A percentile compares a stretch with the other conserved stretches of the same genome.
phyloP scores from a whole-genome alignment of 2,888 invertebrate species.

The Orthosia gracilis region DNA sequence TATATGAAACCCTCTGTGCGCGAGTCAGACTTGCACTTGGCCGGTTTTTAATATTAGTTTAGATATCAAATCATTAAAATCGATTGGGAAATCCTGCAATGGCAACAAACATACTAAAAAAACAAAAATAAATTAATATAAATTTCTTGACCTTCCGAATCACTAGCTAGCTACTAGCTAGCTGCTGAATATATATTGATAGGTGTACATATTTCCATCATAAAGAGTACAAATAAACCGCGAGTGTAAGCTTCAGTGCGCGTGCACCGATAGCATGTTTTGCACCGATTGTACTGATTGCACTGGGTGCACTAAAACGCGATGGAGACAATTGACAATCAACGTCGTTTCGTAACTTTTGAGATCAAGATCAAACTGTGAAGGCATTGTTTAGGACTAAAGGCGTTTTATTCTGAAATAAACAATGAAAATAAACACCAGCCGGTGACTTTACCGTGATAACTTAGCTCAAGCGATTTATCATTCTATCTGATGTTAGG shows the following conservation, averaged over 20 bases:
- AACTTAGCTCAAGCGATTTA: not conserved
- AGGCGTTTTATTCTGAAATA: not conserved
- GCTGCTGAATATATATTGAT: not conserved
- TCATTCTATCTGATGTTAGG: too few relatives aligned
- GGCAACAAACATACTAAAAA: not conserved
- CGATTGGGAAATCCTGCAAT: not conserved
- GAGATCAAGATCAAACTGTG: conserved; percentile 5
- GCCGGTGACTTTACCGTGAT: not conserved
- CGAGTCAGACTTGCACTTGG: too few relatives aligned
- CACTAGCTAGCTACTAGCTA: too few relatives aligned
- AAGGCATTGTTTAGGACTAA: not conserved
- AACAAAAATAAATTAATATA: too few relatives aligned
- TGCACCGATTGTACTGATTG: conserved; percentile 17
- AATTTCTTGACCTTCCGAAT: too few relatives aligned
- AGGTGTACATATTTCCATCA: conserved; percentile 34
- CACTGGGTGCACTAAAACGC: conserved; percentile 26
- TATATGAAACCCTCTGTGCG: too few relatives aligned
- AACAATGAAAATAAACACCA: not conserved
- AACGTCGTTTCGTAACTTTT: not conserved
- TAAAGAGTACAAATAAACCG: conserved; percentile 21
- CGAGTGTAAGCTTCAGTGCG: conserved; percentile 21
- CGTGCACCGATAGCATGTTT: conserved; percentile 19
- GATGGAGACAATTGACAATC: conserved; percentile 35
- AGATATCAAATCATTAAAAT: not conserved
- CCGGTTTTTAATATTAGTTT: not conserved